Percentiles rank a stretch among this genome's conserved stretches.
Conservation (phyloP, 2,113 vertebrate species). For the Odontesthes bonariensis region DNA sequence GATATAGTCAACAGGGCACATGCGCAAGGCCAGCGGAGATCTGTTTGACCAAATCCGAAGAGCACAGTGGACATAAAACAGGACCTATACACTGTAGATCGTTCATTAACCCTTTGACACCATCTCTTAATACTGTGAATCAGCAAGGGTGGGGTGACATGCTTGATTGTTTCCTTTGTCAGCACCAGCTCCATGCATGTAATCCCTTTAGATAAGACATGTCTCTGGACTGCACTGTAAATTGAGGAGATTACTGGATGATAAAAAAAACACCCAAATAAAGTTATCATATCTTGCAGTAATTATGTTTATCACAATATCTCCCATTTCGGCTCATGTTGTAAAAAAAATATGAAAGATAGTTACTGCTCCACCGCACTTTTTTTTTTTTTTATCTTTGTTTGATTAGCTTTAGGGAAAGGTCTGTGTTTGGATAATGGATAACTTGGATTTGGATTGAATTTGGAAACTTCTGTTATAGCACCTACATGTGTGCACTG, state of each 20-base stretch:
- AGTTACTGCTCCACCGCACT: background rate
- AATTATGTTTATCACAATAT: slow-evolving; percentile 12
- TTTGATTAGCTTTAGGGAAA: background rate
- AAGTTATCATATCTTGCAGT: background rate
- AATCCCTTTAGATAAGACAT: slow-evolving; percentile 27
- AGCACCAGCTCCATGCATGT: slow-evolving; percentile 67
- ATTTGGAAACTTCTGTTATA: background rate
- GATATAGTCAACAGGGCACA: slow-evolving; percentile 91
- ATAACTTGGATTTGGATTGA: too few relatives aligned
- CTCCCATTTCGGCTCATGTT: background rate
- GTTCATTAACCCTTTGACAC: slow-evolving; percentile 36
- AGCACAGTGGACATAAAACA: slow-evolving; percentile 23
- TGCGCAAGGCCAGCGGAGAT: slow-evolving; percentile 86
- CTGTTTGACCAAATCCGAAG: slow-evolving; percentile 81
- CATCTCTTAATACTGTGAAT: slow-evolving; percentile 73
- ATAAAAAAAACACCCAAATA: slow-evolving; percentile 6
- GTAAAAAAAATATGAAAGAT: background rate
- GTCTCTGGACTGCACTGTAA: slow-evolving; percentile 21
- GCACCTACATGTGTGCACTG: background rate
- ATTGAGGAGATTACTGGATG: slow-evolving; percentile 23
- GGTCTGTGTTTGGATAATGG: background rate
- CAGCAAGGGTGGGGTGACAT: slow-evolving; percentile 31
- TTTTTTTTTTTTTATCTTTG: background rate
- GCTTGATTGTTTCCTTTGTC: slow-evolving; percentile 55
- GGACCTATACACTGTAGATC: slow-evolving; percentile 51